These are phyloP conservation scores for Thecocarcelia acutangulata DNA, from an alignment of 2,888 invertebrate species.

Conservation along the genomic window DNA sequence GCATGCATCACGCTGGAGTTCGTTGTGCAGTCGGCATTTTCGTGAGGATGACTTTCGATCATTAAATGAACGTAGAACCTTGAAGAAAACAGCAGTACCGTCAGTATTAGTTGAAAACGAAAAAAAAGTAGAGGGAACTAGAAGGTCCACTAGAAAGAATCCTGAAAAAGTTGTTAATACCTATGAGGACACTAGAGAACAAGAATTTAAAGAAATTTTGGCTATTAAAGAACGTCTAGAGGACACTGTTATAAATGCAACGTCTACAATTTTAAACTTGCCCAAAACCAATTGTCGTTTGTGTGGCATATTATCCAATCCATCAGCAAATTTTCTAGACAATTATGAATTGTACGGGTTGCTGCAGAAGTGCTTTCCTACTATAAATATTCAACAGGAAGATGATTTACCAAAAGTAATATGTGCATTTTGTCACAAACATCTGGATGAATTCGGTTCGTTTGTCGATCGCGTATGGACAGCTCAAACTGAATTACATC, in stretches of 20 bases:
- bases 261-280: constrained; percentile 22
- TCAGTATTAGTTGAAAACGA: constrained; percentile 40
- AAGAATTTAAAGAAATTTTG: constrained; percentile 45
- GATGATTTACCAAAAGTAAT: constrained; percentile 79
- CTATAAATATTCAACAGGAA: constrained; percentile 79
- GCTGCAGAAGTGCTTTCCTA: constrained; percentile 81
- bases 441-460: constrained; percentile 77
- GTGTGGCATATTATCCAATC: constrained; percentile 75
- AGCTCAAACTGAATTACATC: constrained; percentile 78
- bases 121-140: background rate
- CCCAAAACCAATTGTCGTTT: constrained; percentile 77
- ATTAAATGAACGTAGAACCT: constrained; percentile 75
- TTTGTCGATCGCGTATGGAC: constrained; percentile 80
- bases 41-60: constrained; percentile 77
- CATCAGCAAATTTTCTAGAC: constrained; percentile 76
- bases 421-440: constrained; percentile 76
- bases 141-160: constrained; percentile 19
- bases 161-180: background rate
- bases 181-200: constrained; percentile 52
- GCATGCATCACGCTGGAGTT: constrained; percentile 81
- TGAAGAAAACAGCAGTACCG: constrained; percentile 79
- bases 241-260: constrained; percentile 24
- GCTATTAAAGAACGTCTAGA: constrained; percentile 48
- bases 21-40: constrained; percentile 81
- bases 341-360: constrained; percentile 80